Base-by-base conservation (phyloP, 2,888 invertebrate species). In the Congeria kusceri region DNA sequence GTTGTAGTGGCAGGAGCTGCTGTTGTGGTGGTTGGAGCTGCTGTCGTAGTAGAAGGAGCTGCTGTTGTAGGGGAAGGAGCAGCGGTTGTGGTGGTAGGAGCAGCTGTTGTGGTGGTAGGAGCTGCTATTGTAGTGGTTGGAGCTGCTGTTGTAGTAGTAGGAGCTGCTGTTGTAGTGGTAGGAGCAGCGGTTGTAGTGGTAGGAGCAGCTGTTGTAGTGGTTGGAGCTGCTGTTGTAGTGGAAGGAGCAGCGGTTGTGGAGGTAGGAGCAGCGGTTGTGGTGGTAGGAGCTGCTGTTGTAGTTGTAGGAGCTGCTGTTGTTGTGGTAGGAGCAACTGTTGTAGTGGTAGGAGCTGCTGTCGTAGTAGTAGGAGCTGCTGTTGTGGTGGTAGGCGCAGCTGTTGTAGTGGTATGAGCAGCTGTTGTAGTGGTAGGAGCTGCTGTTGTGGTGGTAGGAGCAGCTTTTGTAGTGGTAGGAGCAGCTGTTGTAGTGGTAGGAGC, bases 341-440 rank as follows among this genome's bases (percentile, higher is more conserved):
- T n/a, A n/a, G n/a, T n/a, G n/a, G n/a, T n/a, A n/a, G n/a, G n/a
- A n/a, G n/a, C n/a, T n/a, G n/a, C n/a, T n/a, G n/a, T n/a, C n/a
- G n/a, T n/a, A n/a, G n/a, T n/a, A n/a, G n/a, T n/a, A n/a, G n/a
- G n/a, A 32, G 32, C 32, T 32, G 32, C 32, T 7, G 32, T 32
- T 32, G 32, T 32, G 11, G 32, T 32, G 32, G 32, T 32, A 32
- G 32, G 32, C 4, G 32, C 32, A 32, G 32, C 32, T 4, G 61
- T 39, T 3, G 61, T 61, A 13, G 62, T 62, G 3, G 62, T 39
- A 25, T 29, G 13, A 9, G 62, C 23, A 4, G 39, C 11, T n/a
- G n/a, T n/a, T n/a, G n/a, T n/a, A 13, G 67, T 58, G 11, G 67
- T 25, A 20, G 66, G 7, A 20, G 66, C n/a, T 13, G 66, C 39